Evolutionary conservation across 2,888 invertebrate species (phyloP).

Genomic region (Periphyllus acericola): DNA sequence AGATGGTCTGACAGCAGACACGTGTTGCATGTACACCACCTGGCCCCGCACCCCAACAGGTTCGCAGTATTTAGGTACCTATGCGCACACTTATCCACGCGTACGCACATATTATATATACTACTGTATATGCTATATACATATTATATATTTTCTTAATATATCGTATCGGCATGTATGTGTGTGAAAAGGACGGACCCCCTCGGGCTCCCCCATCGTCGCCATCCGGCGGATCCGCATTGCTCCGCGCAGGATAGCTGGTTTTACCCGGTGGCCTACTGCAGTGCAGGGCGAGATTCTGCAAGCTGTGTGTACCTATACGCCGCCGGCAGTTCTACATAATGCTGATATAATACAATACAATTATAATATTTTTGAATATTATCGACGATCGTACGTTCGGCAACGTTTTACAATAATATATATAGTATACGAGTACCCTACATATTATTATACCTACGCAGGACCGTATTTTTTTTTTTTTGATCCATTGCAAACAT

Average conservation of each 20-base stretch:
- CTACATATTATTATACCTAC: neutral
- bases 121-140: neutral
- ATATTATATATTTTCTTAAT: constrained; percentile 34
- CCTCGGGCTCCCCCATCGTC: neutral
- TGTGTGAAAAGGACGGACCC: constrained; percentile 23
- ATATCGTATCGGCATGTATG: neutral
- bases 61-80: constrained; percentile 51
- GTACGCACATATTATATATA: neutral
- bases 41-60: constrained; percentile 62
- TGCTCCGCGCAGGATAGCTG: neutral
- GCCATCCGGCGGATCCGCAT: constrained; percentile 11
- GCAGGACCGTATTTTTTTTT: neutral
- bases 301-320: constrained; percentile 30
- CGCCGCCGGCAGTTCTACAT: too few species aligned
- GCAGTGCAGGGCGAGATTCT: neutral
- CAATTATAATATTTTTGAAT: constrained; percentile 36
- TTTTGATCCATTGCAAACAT: neutral
- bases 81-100: constrained; percentile 17
- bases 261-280: constrained; percentile 39
- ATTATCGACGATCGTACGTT: constrained; percentile 35
- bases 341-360: neutral
- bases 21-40: constrained; percentile 60
- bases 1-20: constrained; percentile 62
- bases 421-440: neutral
- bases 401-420: neutral